Base-by-base conservation (phyloP, 1,140 invertebrate genomes). In the Stegodyphus mimosarum region DNA sequence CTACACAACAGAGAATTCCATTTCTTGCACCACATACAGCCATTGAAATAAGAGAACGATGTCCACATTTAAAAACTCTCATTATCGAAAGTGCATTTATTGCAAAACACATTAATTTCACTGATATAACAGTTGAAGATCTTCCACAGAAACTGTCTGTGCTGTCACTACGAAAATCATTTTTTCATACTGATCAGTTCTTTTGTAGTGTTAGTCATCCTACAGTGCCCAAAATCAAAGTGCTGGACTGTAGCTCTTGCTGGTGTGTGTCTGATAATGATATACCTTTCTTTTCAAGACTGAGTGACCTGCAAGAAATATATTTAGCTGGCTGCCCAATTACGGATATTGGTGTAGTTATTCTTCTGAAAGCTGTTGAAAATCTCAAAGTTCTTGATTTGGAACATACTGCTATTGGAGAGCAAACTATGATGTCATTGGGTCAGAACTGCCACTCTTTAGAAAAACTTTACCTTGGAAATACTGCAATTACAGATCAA, bases 121-220 rank as follows among this genome's bases (percentile, higher is more conserved):
- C 86, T 13, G 86, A 81, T 48, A 83, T 87, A 13, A 87, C 86
- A 15, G 73, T 87, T 5, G 78, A 87, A 63, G 78, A 87, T 71
- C 60, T 87, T n/a, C 86, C 86, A 7, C 78, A 81, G 48, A 83
- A 87, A 7, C 53, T 87, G 33, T 51, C n/a, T 7, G 71, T 79
- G 9, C 51, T 87, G 3, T 87, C 86, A 2, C 49, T 87, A n/a
- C 78, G 86, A 7, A 76, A 78, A 13, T 87, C 78, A 9, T 87
- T 87, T 70, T 87, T 87, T 53, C 78, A 83, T n/a, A 78, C 86
- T 13, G 86, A 87, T 55, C 86, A 87, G 50, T 77, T 87, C 18
- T 87, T 87, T 18, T 87, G 86, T 17, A 83, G 78, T 49, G 74
- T 79, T 0, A 77, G 73, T 72, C 79, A 66, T 50, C 78, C 79